Conservation (phyloP, 2,797 vertebrate species). For the Phaenicophaeus curvirostris region DNA sequence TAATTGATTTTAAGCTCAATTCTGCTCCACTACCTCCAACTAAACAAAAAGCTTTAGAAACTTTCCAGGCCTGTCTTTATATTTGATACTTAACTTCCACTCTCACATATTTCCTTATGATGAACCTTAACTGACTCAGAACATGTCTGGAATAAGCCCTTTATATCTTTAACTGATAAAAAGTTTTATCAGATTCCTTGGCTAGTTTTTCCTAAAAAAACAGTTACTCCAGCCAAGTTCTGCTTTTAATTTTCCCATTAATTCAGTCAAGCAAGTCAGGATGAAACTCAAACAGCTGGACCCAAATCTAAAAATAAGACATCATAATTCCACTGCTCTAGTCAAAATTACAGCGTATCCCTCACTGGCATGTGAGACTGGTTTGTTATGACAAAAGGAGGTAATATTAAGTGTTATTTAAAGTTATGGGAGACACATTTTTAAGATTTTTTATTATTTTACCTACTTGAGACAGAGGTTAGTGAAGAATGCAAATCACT, state of each 20-base stretch:
- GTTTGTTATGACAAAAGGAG: constrained; percentile 6
- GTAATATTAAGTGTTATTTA: not conserved
- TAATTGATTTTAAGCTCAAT: not conserved
- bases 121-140: not conserved
- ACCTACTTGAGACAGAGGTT: not conserved
- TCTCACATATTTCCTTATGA: not conserved
- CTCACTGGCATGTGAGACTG: not conserved
- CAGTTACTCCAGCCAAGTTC: not conserved
- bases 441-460: not conserved
- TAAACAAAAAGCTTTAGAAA: not conserved
- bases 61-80: not conserved
- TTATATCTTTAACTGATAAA: not conserved
- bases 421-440: not conserved
- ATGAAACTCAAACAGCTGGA: not conserved
- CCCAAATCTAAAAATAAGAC: constrained; percentile 40
- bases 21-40: not conserved
- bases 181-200: not conserved
- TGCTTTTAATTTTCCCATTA: not conserved
- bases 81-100: not conserved
- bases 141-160: not conserved
- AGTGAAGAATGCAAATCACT: not conserved
- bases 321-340: constrained; percentile 7
- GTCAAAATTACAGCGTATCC: not conserved
- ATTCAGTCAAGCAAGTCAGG: not conserved
- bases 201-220: not conserved